Conservation (phyloP, 1,140 invertebrate genomes). For the Laupala kohalensis region DNA sequence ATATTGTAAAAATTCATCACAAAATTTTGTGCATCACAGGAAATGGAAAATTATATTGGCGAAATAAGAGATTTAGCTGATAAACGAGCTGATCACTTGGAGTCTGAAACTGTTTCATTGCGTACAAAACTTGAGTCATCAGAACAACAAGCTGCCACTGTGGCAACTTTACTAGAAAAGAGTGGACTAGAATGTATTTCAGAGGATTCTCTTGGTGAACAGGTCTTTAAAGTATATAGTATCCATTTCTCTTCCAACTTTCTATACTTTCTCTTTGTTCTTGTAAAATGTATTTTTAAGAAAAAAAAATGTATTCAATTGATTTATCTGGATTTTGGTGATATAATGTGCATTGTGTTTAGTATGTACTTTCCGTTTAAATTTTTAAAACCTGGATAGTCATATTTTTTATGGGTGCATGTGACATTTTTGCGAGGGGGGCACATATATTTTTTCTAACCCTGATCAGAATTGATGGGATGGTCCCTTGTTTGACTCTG, state of each 20-base stretch:
- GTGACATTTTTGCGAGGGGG: no score
- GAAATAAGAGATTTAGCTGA: conserved; percentile 25
- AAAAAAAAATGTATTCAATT: no score
- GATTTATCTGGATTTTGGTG: no score
- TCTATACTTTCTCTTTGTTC: background rate
- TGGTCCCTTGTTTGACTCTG: no score
- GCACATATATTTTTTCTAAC: no score
- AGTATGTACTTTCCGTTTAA: no score
- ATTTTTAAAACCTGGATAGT: no score
- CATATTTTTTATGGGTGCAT: no score
- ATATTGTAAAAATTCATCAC: no score
- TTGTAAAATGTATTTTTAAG: no score
- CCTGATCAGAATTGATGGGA: no score
- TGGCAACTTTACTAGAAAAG: conserved; percentile 17
- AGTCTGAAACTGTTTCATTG: conserved; percentile 23
- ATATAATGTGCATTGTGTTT: no score
- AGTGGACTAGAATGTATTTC: conserved; percentile 19
- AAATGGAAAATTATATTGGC: conserved; percentile 27
- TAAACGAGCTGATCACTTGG: conserved; percentile 24
- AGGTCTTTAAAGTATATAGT: conserved; percentile 11
- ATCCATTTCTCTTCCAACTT: background rate
- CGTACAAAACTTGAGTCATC: conserved; percentile 19
- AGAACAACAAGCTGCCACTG: conserved; percentile 19
- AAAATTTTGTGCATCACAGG: conserved; percentile 17
- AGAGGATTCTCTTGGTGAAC: conserved; percentile 19